Percentiles rank a stretch among this genome's conserved stretches.
These are phyloP conservation scores for Aeoliscus strigatus DNA, from an alignment of 2,797 vertebrate genomes.

Conservation along the genomic window DNA sequence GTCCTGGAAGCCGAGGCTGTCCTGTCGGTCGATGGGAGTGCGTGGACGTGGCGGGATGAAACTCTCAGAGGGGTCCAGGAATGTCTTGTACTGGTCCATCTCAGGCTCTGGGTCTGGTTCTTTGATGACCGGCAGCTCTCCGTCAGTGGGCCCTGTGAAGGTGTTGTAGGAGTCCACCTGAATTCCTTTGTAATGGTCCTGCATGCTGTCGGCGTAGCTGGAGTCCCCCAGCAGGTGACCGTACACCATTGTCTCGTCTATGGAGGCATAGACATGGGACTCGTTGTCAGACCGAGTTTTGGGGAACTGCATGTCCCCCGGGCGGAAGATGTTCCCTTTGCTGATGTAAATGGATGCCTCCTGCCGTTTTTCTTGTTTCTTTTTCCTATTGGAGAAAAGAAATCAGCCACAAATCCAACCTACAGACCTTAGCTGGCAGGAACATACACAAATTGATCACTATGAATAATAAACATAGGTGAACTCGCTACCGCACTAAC, in stretches of 20 bases:
- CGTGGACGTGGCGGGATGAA: slow-evolving; percentile 78
- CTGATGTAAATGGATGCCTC: slow-evolving; percentile 79
- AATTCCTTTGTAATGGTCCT: slow-evolving; percentile 49
- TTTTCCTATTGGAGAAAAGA: slow-evolving; percentile 65
- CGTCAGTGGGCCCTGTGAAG: slow-evolving; percentile 75
- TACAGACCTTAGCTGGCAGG: too few relatives aligned
- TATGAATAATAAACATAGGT: too few relatives aligned
- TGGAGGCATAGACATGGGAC: slow-evolving; percentile 86
- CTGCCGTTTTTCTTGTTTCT: slow-evolving; percentile 51
- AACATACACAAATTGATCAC: too few relatives aligned
- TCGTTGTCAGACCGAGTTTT: slow-evolving; percentile 79
- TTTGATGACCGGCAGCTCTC: slow-evolving; percentile 47
- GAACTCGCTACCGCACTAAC: too few relatives aligned
- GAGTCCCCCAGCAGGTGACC: slow-evolving; percentile 75
- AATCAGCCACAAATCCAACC: neutral
- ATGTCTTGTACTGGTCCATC: slow-evolving; percentile 74
- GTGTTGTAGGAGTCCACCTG: slow-evolving; percentile 82
- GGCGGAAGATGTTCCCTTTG: slow-evolving; percentile 76
- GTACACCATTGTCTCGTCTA: slow-evolving; percentile 86
- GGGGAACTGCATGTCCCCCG: slow-evolving; percentile 65
- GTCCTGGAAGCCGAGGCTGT: slow-evolving; percentile 73
- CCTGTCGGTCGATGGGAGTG: slow-evolving; percentile 63
- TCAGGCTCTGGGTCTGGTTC: slow-evolving; percentile 61
- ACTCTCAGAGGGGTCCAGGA: slow-evolving; percentile 72
- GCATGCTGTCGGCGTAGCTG: slow-evolving; percentile 31